Conservation (phyloP, 2,797 vertebrate species). For the Thalassophryne amazonica region DNA sequence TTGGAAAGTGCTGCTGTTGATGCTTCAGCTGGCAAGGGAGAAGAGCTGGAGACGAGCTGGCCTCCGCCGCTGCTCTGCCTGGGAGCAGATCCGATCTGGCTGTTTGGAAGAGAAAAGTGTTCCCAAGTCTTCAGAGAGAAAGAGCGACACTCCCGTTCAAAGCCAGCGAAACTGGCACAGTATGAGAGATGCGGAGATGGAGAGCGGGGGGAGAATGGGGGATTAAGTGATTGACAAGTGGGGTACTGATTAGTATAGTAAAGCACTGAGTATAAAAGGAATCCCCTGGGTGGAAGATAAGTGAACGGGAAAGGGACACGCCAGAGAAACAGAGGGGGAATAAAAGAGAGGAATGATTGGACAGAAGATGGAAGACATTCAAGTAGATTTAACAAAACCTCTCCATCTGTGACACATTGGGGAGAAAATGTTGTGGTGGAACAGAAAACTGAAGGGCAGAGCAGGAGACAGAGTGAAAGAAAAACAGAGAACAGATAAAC, state of each 20-base stretch:
- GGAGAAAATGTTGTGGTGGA: constrained; percentile 19
- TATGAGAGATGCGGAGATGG: constrained; percentile 46
- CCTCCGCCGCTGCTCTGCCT: constrained; percentile 49
- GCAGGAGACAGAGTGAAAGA: constrained; percentile 10
- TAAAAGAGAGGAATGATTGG: constrained; percentile 35
- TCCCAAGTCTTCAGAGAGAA: constrained; percentile 65
- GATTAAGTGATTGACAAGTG: constrained; percentile 58
- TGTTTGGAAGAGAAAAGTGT: constrained; percentile 69
- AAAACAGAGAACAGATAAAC: constrained; percentile 5
- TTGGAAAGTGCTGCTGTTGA: constrained; percentile 53
- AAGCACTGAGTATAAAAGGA: constrained; percentile 65
- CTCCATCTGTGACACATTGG: constrained; percentile 35
- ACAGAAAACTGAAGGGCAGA: constrained; percentile 23
- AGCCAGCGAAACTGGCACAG: constrained; percentile 65
- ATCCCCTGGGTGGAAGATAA: constrained; percentile 65
- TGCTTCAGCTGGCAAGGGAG: constrained; percentile 47
- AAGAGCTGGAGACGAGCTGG: constrained; percentile 52
- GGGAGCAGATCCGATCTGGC: constrained; percentile 65
- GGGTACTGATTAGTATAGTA: constrained; percentile 71
- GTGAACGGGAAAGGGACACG: constrained; percentile 52
- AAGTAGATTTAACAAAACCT: constrained; percentile 48
- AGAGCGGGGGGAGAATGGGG: constrained; percentile 22
- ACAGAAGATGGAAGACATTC: constrained; percentile 45
- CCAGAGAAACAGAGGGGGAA: constrained; percentile 21
- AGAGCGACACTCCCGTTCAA: constrained; percentile 57